Evolutionary conservation across 2,888 invertebrate species (phyloP), one percentile per base, ranked within the genome.

Genomic region (Pristionchus fissidentatus): DNA sequence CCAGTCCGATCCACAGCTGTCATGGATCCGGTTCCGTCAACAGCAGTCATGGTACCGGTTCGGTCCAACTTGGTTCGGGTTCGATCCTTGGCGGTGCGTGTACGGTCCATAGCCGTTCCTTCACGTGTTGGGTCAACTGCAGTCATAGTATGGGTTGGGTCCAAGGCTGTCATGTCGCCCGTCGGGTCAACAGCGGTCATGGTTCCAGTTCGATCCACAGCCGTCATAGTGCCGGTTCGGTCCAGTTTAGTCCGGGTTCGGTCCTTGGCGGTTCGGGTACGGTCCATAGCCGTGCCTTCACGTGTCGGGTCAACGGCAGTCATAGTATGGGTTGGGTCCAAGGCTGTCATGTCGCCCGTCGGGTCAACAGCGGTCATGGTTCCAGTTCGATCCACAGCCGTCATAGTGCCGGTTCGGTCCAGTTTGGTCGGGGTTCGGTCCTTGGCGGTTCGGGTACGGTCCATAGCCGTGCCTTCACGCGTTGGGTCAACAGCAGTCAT

Each of bases 181-280:
- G 32, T 60, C 32, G 60, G 60, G 57, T 57, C 57, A 26, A 57
- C 57, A 26, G 57, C 57, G 7, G 57, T 57, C 57, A 66, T 66
- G 19, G 62, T 66, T 13, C 62, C 19, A 38, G 35, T 38, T 35
- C 35, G 62, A 19, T 66, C 35, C 62, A 66, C 38, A 8, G 62
- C 35, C 0, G 38, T 35, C 38, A 22, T 38, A 5, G 35, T 38
- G 35, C 38, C 35, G 22, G 62, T 66, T 1, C 38, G 62, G 19
- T 29, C 35, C 62, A 38, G 62, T n/a, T n/a, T n/a, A n/a, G n/a
- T n/a, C n/a, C n/a, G n/a, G n/a, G n/a, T n/a, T n/a, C n/a, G n/a
- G 38, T n/a, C 29, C 38, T 35, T 35, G 1, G 62, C 35, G 35
- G 35, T 66, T 3, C 62, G 62, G 19, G 62, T 66, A 32, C 22